Conservation (phyloP, 2,888 invertebrate species). For the Apodemia zela region DNA sequence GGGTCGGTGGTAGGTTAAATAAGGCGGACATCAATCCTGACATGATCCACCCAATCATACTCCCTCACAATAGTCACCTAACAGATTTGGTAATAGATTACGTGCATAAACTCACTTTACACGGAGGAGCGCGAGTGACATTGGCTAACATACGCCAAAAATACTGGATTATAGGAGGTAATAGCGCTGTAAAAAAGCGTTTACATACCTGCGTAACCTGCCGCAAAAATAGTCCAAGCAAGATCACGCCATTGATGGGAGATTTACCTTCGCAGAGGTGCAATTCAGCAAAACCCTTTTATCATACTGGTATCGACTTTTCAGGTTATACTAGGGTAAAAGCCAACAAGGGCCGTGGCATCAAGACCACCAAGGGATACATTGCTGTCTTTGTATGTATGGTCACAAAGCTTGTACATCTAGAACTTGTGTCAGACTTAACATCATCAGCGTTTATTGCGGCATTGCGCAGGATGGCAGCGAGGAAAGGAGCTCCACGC, state of each 20-base stretch:
- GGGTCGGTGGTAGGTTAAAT: neutral
- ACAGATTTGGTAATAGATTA: neutral
- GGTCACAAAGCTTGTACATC: conserved; percentile 20
- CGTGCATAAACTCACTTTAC: conserved; percentile 22
- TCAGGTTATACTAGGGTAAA: conserved; percentile 1
- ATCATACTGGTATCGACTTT: conserved; percentile 4
- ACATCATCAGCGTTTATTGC: conserved; percentile 20
- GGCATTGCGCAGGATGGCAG: conserved; percentile 18
- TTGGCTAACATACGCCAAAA: conserved; percentile 17
- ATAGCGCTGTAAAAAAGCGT: conserved; percentile 19
- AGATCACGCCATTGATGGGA: conserved; percentile 26
- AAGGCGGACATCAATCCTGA: neutral
- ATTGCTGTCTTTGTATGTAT: conserved; percentile 22
- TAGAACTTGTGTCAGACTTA: conserved; percentile 21
- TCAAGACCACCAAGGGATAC: conserved; percentile 20
- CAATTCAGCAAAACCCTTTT: conserved; percentile 1
- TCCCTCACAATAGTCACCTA: neutral
- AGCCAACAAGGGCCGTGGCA: conserved; percentile 19
- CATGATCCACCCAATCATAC: neutral
- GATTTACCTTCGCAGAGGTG: conserved; percentile 22
- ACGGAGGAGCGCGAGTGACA: conserved; percentile 22
- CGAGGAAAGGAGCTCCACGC: conserved; percentile 1
- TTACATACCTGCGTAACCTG: conserved; percentile 18
- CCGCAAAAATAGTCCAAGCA: conserved; percentile 22
- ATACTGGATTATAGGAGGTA: conserved; percentile 23